Percentiles rank a stretch among this genome's conserved stretches.
Evolutionary conservation across 2,797 vertebrate species (phyloP).

Genomic region (Ptychadena robeensis): DNA sequence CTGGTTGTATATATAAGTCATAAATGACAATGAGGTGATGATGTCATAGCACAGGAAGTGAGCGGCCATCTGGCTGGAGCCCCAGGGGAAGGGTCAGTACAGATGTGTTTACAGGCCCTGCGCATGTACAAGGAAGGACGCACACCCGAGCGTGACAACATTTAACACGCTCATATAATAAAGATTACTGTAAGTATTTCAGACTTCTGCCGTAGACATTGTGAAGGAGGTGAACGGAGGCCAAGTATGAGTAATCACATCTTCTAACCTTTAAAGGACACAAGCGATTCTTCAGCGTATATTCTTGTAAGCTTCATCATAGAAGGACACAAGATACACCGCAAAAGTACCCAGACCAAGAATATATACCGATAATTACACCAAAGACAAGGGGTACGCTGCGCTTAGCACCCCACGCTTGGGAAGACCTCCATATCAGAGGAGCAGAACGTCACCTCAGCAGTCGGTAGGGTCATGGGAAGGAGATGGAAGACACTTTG

Average conservation of each 20-base stretch:
- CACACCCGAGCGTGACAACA: no score
- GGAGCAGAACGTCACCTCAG: not conserved
- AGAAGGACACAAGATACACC: not conserved
- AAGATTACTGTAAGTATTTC: no score
- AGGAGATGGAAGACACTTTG: not conserved
- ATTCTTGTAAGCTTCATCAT: not conserved
- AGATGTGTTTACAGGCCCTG: no score
- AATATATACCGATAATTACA: not conserved
- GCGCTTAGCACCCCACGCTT: no score
- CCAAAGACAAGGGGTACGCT: not conserved
- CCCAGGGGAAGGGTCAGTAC: no score
- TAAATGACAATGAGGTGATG: no score
- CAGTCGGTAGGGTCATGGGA: not conserved
- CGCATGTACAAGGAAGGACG: no score
- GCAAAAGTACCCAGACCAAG: not conserved
- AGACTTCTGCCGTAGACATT: not conserved
- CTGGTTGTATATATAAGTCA: no score
- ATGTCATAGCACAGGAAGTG: no score
- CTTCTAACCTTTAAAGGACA: not conserved
- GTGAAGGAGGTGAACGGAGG: not conserved
- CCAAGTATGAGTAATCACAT: not conserved
- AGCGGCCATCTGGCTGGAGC: no score
- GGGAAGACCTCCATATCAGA: no score
- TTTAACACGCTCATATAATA: no score
- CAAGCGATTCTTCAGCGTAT: not conserved